phyloP scores from a whole-genome alignment of 2,888 invertebrate genomes.

The Fissipunctia ypsillon region DNA sequence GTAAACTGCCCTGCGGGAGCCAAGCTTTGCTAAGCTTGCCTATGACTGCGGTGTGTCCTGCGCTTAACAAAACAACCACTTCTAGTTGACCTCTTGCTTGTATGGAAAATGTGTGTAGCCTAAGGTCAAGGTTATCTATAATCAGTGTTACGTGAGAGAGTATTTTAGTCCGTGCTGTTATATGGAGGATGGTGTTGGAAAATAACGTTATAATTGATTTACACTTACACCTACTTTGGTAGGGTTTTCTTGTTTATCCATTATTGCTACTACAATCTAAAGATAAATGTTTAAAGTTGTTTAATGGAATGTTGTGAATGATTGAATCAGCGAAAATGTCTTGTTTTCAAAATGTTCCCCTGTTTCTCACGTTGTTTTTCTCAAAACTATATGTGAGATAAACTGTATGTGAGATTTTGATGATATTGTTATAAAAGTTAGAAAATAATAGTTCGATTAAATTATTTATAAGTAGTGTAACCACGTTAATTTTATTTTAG shows the following conservation, averaged over 20 bases:
- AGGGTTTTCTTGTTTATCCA: neutral
- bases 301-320: neutral
- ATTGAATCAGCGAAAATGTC: neutral
- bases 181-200: constrained; percentile 17
- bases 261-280: neutral
- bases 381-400: neutral
- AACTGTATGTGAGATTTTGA: neutral
- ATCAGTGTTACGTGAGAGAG: constrained; percentile 46
- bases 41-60: neutral
- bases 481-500: neutral
- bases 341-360: neutral
- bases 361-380: neutral
- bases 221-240: neutral
- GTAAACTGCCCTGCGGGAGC: no score
- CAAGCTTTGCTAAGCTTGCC: neutral
- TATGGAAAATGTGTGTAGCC: constrained; percentile 49
- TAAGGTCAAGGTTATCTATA: constrained; percentile 50
- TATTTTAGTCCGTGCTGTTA: constrained; percentile 28
- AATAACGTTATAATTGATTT: constrained; percentile 47
- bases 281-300: neutral
- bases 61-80: constrained; percentile 20
- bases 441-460: no score
- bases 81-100: constrained; percentile 51
- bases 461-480: neutral
- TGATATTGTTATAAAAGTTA: neutral